Conservation (phyloP, 1,140 invertebrate genomes). For the Plectrocnemia conspersa region DNA sequence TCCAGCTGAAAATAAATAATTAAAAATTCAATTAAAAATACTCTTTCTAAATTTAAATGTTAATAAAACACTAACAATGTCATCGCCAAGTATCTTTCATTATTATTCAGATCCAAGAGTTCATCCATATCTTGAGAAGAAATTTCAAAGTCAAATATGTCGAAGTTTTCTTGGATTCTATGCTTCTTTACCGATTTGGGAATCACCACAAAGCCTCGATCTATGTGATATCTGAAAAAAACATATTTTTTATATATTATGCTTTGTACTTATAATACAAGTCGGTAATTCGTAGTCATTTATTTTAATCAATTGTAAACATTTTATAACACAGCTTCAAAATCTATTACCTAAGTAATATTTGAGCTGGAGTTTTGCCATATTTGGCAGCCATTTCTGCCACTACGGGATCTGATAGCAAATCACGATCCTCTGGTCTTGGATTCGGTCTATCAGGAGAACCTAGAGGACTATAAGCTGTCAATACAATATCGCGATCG, state of each 20-base stretch:
- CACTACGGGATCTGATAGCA: conserved; percentile 55
- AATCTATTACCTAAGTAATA: conserved; percentile 55
- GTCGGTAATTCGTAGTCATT: too few relatives aligned
- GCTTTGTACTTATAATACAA: background rate
- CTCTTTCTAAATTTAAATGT: too few relatives aligned
- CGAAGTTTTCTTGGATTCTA: conserved; percentile 65
- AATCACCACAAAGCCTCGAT: conserved; percentile 60
- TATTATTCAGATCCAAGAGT: conserved; percentile 51
- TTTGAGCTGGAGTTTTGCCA: conserved; percentile 63
- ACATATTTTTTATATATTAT: background rate
- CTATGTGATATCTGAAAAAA: conserved; percentile 53
- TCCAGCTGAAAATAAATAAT: conserved; percentile 10
- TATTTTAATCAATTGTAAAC: too few relatives aligned
- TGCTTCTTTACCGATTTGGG: conserved; percentile 61
- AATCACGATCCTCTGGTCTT: conserved; percentile 61
- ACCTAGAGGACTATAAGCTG: conserved; percentile 76
- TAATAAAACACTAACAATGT: conserved; percentile 42
- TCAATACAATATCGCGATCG: conserved; percentile 59
- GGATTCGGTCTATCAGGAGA: conserved; percentile 66
- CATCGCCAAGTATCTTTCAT: conserved; percentile 46
- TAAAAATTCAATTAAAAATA: background rate
- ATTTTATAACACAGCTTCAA: background rate
- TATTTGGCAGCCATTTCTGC: conserved; percentile 55
- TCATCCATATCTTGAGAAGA: conserved; percentile 51
- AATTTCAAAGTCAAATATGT: conserved; percentile 68